Evolutionary conservation across 2,797 vertebrate species (phyloP), one percentile per base, ranked within the genome.

Genomic region (Botia almorhae): DNA sequence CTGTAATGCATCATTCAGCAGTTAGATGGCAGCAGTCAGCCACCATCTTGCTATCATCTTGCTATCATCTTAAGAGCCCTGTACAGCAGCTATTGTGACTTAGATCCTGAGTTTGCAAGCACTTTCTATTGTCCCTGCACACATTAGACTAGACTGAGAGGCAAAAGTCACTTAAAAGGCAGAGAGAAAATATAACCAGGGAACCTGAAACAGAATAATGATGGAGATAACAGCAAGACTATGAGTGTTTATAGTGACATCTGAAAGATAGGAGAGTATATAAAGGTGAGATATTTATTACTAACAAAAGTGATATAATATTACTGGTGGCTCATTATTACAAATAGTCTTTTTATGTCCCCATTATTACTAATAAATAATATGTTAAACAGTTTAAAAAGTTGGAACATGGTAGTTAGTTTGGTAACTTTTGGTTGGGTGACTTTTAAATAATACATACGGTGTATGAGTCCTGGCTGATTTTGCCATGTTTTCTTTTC

Each of bases 11-110:
- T 39, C 7, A 16, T 48, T 10, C 19, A 11, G 63, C 88, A 88
- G 84, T 92, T 94, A 99, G 98, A 94, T 98, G 98, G 98, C 97
- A 98, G 96, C 96, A 98, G 92, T 96, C 95, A 89, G 94, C 96
- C 90, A 89, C 81, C 85, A 88, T 85, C 78, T 80, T 33, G 4
- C 33, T 33, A 33, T 33, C 33, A 3, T 33, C 33, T 33, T 46
- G 0, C 23, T 26, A 26, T 26, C 71, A 50, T 60, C 67, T 26
- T 23, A 64, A 77, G 61, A 53, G 77, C 82, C 85, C 87, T 80
- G 75, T 78, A 72, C 83, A 78, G 74, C 78, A 74, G 48, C 58
- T n/a, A 43, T 83, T 89, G 90, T 89, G 36, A 39, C 36, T 39
- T 39, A 7, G 77, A 84, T 85, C 85, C 86, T 87, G 79, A 81